These are phyloP conservation scores for Peribatodes rhomboidaria DNA, from an alignment of 2,888 invertebrate species.

Conservation along the genomic window DNA sequence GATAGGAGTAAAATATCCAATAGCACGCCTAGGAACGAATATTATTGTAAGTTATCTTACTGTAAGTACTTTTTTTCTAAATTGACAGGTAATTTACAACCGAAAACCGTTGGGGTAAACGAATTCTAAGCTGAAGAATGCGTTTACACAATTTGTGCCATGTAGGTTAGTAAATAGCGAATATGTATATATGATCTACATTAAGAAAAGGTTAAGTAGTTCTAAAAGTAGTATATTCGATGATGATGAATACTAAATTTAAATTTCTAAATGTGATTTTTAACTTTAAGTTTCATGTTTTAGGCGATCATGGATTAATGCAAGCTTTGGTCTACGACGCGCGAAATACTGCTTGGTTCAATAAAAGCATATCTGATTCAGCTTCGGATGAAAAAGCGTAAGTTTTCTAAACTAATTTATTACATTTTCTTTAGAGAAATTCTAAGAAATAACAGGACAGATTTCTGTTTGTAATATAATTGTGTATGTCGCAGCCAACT, in stretches of 20 bases:
- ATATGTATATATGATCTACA: too few relatives aligned
- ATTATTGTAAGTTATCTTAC: conserved; percentile 80
- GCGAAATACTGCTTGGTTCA: conserved; percentile 94
- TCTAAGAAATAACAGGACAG: background rate
- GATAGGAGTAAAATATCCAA: conserved; percentile 76
- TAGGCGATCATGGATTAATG: conserved; percentile 94
- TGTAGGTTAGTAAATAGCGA: too few relatives aligned
- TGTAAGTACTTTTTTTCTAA: background rate
- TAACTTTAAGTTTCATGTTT: too few relatives aligned
- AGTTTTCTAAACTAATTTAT: conserved; percentile 51
- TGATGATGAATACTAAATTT: too few relatives aligned
- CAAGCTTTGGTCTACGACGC: conserved; percentile 95
- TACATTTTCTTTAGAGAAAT: background rate
- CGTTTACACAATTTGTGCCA: background rate
- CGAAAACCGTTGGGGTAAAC: background rate
- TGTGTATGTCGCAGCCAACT: too few relatives aligned
- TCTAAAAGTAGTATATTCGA: too few relatives aligned
- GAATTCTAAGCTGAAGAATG: background rate
- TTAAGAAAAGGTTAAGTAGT: too few relatives aligned
- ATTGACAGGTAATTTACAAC: background rate
- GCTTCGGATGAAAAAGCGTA: conserved; percentile 89
- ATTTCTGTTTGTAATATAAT: too few relatives aligned
- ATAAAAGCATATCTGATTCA: conserved; percentile 90
- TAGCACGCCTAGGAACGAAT: conserved; percentile 78
- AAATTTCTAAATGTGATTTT: background rate